Percentiles rank a stretch among this genome's conserved stretches.
Conservation (phyloP, 2,113 vertebrate species). For the Tyrannus savana region DNA sequence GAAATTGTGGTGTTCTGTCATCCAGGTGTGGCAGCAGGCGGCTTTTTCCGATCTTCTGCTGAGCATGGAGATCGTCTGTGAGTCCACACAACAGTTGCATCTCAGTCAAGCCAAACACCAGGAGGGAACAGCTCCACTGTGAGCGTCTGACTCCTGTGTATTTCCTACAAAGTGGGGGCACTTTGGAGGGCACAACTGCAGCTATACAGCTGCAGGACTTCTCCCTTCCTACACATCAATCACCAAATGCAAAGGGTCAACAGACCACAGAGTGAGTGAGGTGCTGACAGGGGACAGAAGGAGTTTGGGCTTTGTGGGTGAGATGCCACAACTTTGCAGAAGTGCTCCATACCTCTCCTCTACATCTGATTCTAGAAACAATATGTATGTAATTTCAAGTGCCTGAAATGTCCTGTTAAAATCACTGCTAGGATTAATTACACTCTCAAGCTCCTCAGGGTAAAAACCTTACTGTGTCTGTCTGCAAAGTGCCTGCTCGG, state of each 20-base stretch:
- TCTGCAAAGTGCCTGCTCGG: slow-evolving; percentile 13
- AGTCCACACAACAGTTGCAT: background rate
- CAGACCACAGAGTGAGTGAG: rapidly evolving
- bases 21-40: background rate
- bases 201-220: background rate
- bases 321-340: background rate
- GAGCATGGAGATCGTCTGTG: background rate
- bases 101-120: background rate
- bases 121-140: background rate
- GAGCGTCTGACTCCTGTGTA: background rate
- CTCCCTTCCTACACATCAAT: background rate
- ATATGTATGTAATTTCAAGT: background rate
- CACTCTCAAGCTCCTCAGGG: background rate
- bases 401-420: background rate
- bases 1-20: background rate
- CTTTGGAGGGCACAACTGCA: background rate
- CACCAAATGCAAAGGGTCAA: background rate
- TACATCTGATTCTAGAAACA: background rate
- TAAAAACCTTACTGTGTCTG: background rate
- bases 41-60: background rate
- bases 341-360: background rate
- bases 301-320: background rate
- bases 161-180: background rate
- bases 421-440: slow-evolving; percentile 18
- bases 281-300: background rate